A percentile compares a stretch with the other conserved stretches of the same genome.
Conservation (phyloP, 2,888 invertebrate species). For the Ormyrus rosae region DNA sequence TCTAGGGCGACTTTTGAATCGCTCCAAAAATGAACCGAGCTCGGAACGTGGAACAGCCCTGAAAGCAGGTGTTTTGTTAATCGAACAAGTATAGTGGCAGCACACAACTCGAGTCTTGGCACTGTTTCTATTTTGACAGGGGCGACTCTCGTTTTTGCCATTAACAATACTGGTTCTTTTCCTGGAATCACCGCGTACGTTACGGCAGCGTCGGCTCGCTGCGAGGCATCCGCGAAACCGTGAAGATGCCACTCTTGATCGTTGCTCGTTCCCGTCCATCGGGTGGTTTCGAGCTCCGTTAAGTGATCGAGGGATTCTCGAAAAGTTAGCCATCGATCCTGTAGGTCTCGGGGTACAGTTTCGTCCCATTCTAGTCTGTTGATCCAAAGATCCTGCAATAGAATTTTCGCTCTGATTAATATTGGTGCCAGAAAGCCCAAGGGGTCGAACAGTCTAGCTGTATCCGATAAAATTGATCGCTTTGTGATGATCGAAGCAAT, state of each 20-base stretch:
- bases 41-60: not conserved
- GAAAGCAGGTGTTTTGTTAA: not conserved
- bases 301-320: not conserved
- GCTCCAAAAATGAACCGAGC: not conserved
- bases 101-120: not conserved
- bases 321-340: not conserved
- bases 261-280: not conserved
- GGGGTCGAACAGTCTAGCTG: not conserved
- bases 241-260: not conserved
- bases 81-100: not conserved
- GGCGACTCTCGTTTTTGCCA: not conserved
- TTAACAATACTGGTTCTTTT: not conserved
- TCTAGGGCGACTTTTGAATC: not conserved
- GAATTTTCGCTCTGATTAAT: not conserved
- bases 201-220: not conserved
- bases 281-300: not conserved
- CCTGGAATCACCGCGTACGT: not conserved
- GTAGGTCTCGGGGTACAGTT: not conserved
- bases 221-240: not conserved
- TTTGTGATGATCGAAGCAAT: not conserved
- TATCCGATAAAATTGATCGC: not conserved
- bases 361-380: not conserved
- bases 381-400: conserved; percentile 8
- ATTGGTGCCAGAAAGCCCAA: not conserved
- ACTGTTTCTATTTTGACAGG: not conserved